Evolutionary conservation across 1,140 invertebrate species (phyloP).

Genomic region (Caenorhabditis inopinata): DNA sequence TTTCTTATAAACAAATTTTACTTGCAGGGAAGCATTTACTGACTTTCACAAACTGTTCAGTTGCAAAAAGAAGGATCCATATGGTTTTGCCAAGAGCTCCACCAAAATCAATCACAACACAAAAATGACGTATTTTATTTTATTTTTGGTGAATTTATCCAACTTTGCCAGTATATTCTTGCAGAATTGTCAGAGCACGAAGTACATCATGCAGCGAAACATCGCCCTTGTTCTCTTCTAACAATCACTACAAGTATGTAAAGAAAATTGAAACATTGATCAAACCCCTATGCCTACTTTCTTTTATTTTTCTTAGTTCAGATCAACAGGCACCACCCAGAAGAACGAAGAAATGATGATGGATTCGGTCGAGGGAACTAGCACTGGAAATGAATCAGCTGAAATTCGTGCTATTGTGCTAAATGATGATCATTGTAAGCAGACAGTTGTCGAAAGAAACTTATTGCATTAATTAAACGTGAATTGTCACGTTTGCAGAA

Average conservation of each 20-base stretch:
- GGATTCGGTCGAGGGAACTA: not conserved
- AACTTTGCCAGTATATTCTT: not conserved
- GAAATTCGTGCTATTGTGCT: slow-evolving; percentile 22
- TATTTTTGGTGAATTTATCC: too few relatives aligned
- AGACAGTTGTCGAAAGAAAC: too few relatives aligned
- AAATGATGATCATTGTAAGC: not conserved
- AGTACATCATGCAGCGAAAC: slow-evolving; percentile 39
- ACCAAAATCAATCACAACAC: slow-evolving; percentile 14
- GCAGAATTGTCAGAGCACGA: slow-evolving; percentile 25
- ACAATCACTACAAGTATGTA: slow-evolving; percentile 14
- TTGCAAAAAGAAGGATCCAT: not conserved
- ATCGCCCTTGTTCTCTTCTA: slow-evolving; percentile 34
- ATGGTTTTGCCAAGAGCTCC: not conserved
- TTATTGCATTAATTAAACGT: too few relatives aligned
- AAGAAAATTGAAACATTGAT: slow-evolving; percentile 6
- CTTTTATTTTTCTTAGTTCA: not conserved
- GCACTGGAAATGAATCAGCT: slow-evolving; percentile 17
- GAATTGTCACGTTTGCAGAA: too few relatives aligned
- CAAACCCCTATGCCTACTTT: not conserved
- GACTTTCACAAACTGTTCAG: not conserved
- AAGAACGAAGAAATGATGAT: not conserved
- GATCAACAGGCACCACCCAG: slow-evolving; percentile 2
- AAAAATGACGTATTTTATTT: not conserved
- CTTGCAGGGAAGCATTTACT: slow-evolving; percentile 1
- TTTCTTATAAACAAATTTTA: too few relatives aligned